Evolutionary conservation across 2,113 vertebrate species (phyloP).

Genomic region (Dicentrarchus labrax): DNA sequence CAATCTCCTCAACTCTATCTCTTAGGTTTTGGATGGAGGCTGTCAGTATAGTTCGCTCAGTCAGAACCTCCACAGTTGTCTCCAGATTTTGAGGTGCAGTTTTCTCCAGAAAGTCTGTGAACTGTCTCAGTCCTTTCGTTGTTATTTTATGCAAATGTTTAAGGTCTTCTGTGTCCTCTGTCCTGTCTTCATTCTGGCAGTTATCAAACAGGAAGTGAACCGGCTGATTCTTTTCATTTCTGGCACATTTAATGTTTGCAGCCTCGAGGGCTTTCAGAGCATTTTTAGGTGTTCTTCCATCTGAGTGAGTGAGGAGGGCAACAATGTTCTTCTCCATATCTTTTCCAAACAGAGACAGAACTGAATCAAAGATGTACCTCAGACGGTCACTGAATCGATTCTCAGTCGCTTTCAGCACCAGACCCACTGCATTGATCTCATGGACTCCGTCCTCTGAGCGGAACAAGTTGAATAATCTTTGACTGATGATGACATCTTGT

Average conservation of each 20-base stretch:
- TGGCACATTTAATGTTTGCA: constrained; percentile 31
- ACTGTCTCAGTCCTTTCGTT: accelerated
- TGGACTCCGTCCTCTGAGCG: too few relatives aligned
- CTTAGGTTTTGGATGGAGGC: background rate
- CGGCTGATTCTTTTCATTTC: background rate
- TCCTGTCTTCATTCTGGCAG: background rate
- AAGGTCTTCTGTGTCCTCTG: background rate
- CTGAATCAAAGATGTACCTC: constrained; percentile 33
- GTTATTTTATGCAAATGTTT: background rate
- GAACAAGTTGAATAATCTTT: too few relatives aligned
- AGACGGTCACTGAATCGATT: constrained; percentile 23
- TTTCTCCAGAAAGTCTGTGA: background rate
- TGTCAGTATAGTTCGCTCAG: background rate
- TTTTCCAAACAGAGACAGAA: constrained; percentile 34
- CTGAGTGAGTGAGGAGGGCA: constrained; percentile 28
- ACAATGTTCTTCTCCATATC: constrained; percentile 16
- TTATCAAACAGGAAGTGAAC: constrained; percentile 43
- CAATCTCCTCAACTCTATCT: background rate
- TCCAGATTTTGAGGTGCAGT: background rate
- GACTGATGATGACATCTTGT: too few relatives aligned
- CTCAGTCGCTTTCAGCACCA: too few relatives aligned
- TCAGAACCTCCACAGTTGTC: background rate
- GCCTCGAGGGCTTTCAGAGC: background rate
- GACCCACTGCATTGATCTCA: too few relatives aligned
- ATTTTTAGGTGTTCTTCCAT: background rate